Conservation (phyloP, 2,797 vertebrate genomes). For the Scleropages formosus region DNA sequence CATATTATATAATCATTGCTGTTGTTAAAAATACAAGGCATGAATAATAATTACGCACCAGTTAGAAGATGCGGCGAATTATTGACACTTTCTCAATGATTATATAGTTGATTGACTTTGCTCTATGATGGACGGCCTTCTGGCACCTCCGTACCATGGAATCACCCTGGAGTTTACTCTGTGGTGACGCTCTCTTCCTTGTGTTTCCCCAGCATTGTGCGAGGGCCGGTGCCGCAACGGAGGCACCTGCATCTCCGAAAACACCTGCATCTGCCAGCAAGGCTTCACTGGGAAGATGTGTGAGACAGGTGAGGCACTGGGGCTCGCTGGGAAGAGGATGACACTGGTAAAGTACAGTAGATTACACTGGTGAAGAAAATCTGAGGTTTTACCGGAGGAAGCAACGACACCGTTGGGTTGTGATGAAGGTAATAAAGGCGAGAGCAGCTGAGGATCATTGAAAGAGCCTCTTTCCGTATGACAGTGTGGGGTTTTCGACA, state of each 20-base stretch:
- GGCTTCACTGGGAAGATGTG: constrained; percentile 92
- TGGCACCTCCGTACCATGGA: too few species aligned
- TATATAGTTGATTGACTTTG: too few species aligned
- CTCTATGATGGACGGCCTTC: too few species aligned
- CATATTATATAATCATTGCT: too few species aligned
- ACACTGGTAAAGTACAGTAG: background rate
- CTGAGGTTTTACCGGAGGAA: background rate
- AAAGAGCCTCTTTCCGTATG: too few species aligned
- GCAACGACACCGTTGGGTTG: constrained; percentile 2
- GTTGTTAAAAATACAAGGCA: too few species aligned
- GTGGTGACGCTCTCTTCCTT: constrained; percentile 38
- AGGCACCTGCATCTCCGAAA: constrained; percentile 87
- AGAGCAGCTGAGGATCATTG: constrained; percentile 6
- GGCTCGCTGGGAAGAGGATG: background rate
- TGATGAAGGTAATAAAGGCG: constrained; percentile 23
- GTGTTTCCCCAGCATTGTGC: constrained; percentile 82
- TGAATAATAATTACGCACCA: too few species aligned
- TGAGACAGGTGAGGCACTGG: constrained; percentile 81
- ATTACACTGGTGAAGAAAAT: constrained; percentile 10
- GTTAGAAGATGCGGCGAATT: too few species aligned
- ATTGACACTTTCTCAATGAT: too few species aligned
- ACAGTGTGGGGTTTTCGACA: too few species aligned
- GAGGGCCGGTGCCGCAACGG: constrained; percentile 91
- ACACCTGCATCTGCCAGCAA: constrained; percentile 88
- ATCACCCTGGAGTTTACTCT: too few species aligned